Conservation (phyloP, 2,113 vertebrate species). For the Uria lomvia region DNA sequence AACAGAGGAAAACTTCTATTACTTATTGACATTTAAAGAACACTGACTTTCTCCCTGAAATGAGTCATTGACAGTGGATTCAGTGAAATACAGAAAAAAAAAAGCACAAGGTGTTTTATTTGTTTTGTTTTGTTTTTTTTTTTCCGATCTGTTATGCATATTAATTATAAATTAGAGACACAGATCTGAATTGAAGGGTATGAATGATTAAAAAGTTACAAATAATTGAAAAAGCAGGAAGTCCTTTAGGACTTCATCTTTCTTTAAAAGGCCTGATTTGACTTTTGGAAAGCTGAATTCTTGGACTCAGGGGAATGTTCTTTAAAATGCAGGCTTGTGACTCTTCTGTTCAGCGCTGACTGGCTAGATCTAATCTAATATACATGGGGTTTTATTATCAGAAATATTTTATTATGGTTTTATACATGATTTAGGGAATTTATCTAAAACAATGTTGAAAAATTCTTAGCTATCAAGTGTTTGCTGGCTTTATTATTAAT, state of each 20-base stretch:
- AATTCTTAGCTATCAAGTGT: background rate
- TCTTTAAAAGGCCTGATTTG: background rate
- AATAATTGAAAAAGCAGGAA: conserved; percentile 47
- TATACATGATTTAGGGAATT: background rate
- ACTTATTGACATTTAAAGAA: background rate
- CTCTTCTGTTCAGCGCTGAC: background rate
- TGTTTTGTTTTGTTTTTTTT: background rate
- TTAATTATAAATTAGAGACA: conserved; percentile 55
- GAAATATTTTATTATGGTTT: background rate
- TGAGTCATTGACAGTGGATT: background rate
- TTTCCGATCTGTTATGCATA: background rate
- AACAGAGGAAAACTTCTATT: background rate
- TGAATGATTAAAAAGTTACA: conserved; percentile 52
- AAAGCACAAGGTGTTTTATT: background rate
- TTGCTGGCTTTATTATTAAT: background rate
- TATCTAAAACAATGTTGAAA: background rate
- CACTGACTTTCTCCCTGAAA: background rate
- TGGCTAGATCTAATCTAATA: background rate
- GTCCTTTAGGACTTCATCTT: background rate
- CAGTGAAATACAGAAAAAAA: background rate
- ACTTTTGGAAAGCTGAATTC: conserved; percentile 6
- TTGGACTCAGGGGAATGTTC: background rate
- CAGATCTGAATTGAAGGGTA: background rate
- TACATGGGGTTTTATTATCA: background rate
- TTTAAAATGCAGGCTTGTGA: background rate